Base-by-base conservation (phyloP, 2,113 vertebrate genomes). In the Centropus bengalensis region DNA sequence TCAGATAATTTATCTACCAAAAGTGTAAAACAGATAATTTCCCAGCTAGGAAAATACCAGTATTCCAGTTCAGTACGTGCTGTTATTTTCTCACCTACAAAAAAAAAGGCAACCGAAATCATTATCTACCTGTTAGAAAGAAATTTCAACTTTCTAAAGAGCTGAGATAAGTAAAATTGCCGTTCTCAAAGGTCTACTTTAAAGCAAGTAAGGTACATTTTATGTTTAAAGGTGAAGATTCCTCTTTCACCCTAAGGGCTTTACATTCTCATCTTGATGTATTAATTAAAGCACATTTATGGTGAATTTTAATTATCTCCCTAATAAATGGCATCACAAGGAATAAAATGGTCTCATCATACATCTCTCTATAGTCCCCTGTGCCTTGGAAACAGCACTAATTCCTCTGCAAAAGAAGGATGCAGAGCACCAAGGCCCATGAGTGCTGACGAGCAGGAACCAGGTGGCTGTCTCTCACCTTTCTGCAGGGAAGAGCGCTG, bases 271-370 rank as follows among this genome's bases (percentile, higher is more conserved):
- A 60, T 92, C 60, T 86, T 91, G 94, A 96, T 97, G 79, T 95
- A 96, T 97, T 96, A 96, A 97, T 96, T 97, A 95, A 89, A 94
- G 82, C 60, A 91, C 71, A 68, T 88, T 93, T 91, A 84, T 36
- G 64, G 93, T 80, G 94, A 95, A 93, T 95, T 95, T 97, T 95
- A 96, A 94, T 96, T 96, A 94, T 88, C 89, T 93, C 47, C 85
- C 93, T 94, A 94, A 96, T 96, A 96, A 94, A 94, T 45, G 88
- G 82, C 84, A 95, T 96, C 89, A 86, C 75, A 95, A 93, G 85
- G 94, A 97, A 94, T 89, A 94, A 91, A 91, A 93, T 3, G 19
- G 64, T 91, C 85, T 96, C 87, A 91, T 90, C 87, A 63, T 71
- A 95, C 82, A 89, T 30, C 81, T 92, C 78, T 82, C 67, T 40